Evolutionary conservation across 2,113 vertebrate species (phyloP).

Genomic region (Tiliqua scincoides): DNA sequence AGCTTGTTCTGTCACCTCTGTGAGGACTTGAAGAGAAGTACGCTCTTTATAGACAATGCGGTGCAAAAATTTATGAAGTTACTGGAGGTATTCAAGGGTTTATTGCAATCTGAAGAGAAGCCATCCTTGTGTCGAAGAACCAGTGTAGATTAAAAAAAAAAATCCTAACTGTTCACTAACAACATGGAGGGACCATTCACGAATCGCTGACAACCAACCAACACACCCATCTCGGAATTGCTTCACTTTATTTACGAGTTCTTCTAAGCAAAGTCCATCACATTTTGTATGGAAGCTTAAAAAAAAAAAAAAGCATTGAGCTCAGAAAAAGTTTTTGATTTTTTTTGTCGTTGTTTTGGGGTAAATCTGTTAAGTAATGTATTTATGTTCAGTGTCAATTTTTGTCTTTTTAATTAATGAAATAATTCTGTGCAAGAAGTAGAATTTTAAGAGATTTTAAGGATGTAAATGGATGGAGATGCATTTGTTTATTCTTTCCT

Average conservation of each 20-base stretch:
- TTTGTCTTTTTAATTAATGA: constrained; percentile 82
- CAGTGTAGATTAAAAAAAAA: constrained; percentile 49
- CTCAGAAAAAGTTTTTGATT: constrained; percentile 44
- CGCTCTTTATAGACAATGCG: constrained; percentile 18
- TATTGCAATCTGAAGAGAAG: constrained; percentile 65
- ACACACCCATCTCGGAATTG: constrained; percentile 48
- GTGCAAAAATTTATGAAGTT: constrained; percentile 35
- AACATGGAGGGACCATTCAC: constrained; percentile 27
- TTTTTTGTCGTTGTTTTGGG: constrained; percentile 65
- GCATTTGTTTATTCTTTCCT: constrained; percentile 15
- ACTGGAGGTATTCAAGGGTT: constrained; percentile 43
- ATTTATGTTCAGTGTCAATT: constrained; percentile 91
- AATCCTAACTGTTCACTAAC: background rate
- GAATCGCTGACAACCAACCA: constrained; percentile 68
- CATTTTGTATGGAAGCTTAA: constrained; percentile 73
- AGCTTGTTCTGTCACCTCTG: constrained; percentile 74
- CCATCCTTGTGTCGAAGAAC: constrained; percentile 68
- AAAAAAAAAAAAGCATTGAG: constrained; percentile 57
- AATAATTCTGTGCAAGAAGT: constrained; percentile 81
- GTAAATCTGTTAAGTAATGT: constrained; percentile 82
- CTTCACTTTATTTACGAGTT: constrained; percentile 56
- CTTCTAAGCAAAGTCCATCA: constrained; percentile 70
- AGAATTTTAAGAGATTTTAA: constrained; percentile 68
- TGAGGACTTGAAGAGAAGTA: constrained; percentile 73
- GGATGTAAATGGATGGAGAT: constrained; percentile 63